Evolutionary conservation across 2,113 vertebrate genomes (phyloP), one percentile per base, ranked within the genome.

Genomic region (Sardina pilchardus): DNA sequence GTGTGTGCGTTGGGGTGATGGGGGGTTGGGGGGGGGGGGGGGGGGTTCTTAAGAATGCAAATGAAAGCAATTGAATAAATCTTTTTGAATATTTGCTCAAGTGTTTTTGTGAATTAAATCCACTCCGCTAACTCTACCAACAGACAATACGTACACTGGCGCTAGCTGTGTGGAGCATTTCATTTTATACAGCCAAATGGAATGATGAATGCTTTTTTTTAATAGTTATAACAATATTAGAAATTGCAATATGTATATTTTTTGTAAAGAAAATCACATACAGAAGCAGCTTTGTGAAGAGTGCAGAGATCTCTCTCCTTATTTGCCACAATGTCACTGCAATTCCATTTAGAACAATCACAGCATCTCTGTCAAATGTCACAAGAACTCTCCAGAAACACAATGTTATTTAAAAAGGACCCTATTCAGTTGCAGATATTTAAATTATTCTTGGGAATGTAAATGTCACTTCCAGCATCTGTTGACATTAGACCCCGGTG

Each of bases 21-120:
- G 59, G 7, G 47, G 7, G 47, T 48, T 3, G 0, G 4, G 7
- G 47, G 7, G 47, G 12, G 48, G 9, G 10, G 3, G 48, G 48
- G 48, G 2, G 48, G 48, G 48, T 0, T 47, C 45, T 47, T 10
- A 47, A 47, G 45, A 93, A 92, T 93, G 91, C 90, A 93, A 93
- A 94, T 93, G 91, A 89, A 93, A 93, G 93, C 91, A 91, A 78
- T 89, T 94, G 93, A 94, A 95, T 94, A 90, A 94, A 94, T 91
- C 90, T 93, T 93, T 85, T 92, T 83, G 85, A 87, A 89, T 86
- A 86, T 91, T 91, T 86, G 88, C 90, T 91, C 86, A 26, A 1
- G 84, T 67, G 82, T 85, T 88, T 91, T 87, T 89, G 89, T 89
- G 86, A 92, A 90, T 88, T 86, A 88, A 93, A 85, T n/a, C n/a